Percentiles rank a stretch among this genome's conserved stretches.
Conservation (phyloP, 2,888 invertebrate genomes). For the Hipparchia semele region DNA sequence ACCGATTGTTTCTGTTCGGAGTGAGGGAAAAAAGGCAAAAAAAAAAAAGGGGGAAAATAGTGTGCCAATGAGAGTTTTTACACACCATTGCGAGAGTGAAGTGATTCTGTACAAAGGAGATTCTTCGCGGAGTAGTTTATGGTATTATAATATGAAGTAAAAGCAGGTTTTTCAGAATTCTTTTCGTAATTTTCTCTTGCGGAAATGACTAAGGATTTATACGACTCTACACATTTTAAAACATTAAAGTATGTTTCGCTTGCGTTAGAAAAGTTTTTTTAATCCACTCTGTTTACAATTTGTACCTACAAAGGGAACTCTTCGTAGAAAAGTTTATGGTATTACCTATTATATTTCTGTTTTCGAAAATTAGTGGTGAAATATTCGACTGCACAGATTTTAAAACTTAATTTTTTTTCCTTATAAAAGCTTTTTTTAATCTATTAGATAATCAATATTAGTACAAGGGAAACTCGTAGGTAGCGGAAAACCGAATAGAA, state of each 20-base stretch:
- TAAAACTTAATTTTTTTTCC: too few relatives aligned
- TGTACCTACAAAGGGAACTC: too few relatives aligned
- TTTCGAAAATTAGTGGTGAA: too few relatives aligned
- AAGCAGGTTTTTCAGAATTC: neutral
- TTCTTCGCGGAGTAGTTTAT: conserved; percentile 5
- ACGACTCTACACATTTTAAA: neutral
- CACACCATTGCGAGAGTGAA: neutral
- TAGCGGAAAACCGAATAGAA: too few relatives aligned
- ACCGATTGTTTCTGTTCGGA: conserved; percentile 49
- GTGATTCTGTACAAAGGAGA: conserved; percentile 17
- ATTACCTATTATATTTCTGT: too few relatives aligned
- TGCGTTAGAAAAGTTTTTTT: neutral
- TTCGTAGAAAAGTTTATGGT: too few relatives aligned
- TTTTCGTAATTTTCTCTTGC: neutral
- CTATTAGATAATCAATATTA: too few relatives aligned
- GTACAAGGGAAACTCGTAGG: too few relatives aligned
- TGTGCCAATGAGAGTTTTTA: neutral
- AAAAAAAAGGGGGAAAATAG: neutral
- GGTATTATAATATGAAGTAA: neutral
- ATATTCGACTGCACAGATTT: too few relatives aligned
- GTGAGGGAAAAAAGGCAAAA: conserved; percentile 7
- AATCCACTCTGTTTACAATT: neutral
- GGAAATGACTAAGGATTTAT: neutral
- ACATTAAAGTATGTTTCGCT: neutral
- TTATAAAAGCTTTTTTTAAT: too few relatives aligned